A percentile compares a stretch with the other conserved stretches of the same genome.
Conservation (phyloP, 1,140 invertebrate species). For the Paraescarpia echinospica region DNA sequence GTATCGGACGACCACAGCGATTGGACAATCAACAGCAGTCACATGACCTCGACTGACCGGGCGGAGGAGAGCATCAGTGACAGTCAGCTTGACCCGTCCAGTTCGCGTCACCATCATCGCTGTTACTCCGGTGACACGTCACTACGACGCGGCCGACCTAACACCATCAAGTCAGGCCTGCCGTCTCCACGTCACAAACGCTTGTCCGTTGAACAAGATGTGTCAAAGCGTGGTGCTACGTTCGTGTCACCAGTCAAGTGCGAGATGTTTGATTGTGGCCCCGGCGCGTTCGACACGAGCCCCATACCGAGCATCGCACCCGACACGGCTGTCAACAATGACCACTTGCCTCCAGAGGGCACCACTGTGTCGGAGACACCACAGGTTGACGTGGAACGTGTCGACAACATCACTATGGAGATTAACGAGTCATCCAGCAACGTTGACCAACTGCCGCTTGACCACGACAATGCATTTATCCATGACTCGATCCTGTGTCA, state of each 20-base stretch:
- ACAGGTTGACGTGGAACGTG: background rate
- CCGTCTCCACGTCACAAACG: slow-evolving; percentile 10
- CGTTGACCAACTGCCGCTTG: background rate
- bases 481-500: background rate
- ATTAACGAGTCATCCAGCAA: slow-evolving; percentile 1
- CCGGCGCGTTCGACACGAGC: slow-evolving; percentile 17
- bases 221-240: background rate
- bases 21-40: background rate
- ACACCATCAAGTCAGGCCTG: slow-evolving; percentile 46
- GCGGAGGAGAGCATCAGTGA: background rate
- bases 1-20: background rate
- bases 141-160: slow-evolving; percentile 46
- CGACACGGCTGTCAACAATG: background rate
- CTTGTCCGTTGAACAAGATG: background rate
- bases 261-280: slow-evolving; percentile 3
- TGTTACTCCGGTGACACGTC: background rate
- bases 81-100: background rate
- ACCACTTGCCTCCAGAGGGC: no score
- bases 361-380: background rate
- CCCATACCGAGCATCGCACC: slow-evolving; percentile 1
- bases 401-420: background rate
- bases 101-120: background rate
- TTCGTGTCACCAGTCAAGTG: background rate
- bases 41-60: background rate
- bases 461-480: slow-evolving; percentile 5